A percentile compares a stretch with the other conserved stretches of the same genome.
These are phyloP conservation scores for Hylaeus anthracinus DNA, from an alignment of 1,140 invertebrate genomes.

Conservation along the genomic window DNA sequence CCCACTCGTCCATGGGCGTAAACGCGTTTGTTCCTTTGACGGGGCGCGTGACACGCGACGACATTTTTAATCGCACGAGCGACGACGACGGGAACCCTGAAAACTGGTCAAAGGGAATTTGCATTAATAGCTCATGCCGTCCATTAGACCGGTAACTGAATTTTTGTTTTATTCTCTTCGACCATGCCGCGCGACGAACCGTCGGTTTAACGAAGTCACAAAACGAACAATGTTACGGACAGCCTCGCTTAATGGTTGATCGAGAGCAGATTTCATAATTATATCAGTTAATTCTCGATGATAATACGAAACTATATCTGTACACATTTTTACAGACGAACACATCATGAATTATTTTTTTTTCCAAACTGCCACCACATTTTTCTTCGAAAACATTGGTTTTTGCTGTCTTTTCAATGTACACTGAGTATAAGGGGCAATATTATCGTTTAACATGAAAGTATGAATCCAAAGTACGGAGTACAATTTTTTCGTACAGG, in stretches of 20 bases:
- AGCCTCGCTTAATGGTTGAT: conserved; percentile 57
- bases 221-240: conserved; percentile 57
- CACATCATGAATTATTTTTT: neutral
- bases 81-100: conserved; percentile 17
- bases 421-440: too few species aligned
- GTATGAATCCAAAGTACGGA: too few species aligned
- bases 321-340: neutral
- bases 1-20: neutral
- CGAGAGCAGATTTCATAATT: conserved; percentile 49
- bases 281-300: conserved; percentile 44
- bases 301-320: conserved; percentile 14
- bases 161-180: conserved; percentile 66
- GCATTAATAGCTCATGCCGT: conserved; percentile 67
- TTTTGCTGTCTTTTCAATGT: too few species aligned
- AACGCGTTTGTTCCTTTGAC: conserved; percentile 6
- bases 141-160: conserved; percentile 69
- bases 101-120: conserved; percentile 70
- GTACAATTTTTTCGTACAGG: too few species aligned
- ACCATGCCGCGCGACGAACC: conserved; percentile 32
- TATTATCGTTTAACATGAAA: too few species aligned
- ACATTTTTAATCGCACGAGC: conserved; percentile 48
- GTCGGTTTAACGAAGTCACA: conserved; percentile 67
- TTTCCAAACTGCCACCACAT: neutral
- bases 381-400: too few species aligned
- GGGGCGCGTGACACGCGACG: neutral